A percentile compares a stretch with the other conserved stretches of the same genome.
Evolutionary conservation across 2,797 vertebrate species (phyloP).

Genomic region (Tamandua tetradactyla): DNA sequence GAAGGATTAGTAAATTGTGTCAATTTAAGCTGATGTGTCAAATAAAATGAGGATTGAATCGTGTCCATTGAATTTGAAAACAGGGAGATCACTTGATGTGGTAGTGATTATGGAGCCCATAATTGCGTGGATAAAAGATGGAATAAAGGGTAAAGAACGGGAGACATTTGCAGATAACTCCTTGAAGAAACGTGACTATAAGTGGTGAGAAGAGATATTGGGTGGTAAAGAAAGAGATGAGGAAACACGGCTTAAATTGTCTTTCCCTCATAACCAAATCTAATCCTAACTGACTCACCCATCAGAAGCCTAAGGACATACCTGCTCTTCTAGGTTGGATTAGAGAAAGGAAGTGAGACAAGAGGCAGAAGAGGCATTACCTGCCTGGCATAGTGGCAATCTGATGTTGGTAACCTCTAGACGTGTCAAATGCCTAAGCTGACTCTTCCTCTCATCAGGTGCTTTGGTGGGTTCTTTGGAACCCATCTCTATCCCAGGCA

Average conservation of each 20-base stretch:
- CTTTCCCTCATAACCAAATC: not conserved
- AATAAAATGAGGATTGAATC: not conserved
- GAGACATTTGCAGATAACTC: not conserved
- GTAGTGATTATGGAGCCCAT: not conserved
- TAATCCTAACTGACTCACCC: not conserved
- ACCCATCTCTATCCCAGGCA: not conserved
- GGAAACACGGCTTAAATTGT: not conserved
- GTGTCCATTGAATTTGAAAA: not conserved
- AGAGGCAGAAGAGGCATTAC: not conserved
- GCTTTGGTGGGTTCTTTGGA: not conserved
- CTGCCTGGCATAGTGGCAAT: not conserved
- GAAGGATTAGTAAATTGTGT: not conserved
- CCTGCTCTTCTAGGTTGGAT: not conserved
- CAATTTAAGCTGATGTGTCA: not conserved
- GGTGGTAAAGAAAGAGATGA: not conserved
- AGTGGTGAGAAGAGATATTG: not conserved
- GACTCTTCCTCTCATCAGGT: not conserved
- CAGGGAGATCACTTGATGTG: not conserved
- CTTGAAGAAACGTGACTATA: conserved; percentile 7
- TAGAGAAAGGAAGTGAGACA: not conserved
- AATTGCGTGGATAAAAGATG: not conserved
- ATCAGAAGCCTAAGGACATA: not conserved
- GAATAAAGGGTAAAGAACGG: not conserved
- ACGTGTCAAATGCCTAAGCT: not conserved
- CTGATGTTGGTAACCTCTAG: not conserved